phyloP scores from a whole-genome alignment of 1,140 invertebrate species.

The Euura lappo region DNA sequence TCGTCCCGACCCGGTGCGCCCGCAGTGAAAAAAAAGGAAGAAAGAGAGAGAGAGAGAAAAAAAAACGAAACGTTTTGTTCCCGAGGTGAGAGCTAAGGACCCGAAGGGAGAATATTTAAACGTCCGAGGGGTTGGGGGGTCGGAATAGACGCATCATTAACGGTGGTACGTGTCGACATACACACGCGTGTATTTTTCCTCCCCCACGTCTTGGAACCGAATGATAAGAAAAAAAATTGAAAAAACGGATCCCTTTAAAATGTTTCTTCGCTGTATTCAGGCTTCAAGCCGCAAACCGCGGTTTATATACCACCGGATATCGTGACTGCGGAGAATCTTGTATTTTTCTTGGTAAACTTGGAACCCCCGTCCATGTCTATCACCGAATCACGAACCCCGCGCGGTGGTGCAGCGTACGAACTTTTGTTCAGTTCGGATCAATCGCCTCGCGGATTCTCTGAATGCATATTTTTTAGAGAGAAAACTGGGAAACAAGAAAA shows the following conservation, averaged over 20 bases:
- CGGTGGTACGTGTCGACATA: neutral
- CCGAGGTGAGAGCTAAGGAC: constrained; percentile 41
- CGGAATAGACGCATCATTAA: neutral
- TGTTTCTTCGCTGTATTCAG: no score
- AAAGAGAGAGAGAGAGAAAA: neutral
- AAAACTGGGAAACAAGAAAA: no score
- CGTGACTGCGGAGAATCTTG: neutral
- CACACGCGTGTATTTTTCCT: neutral
- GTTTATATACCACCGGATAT: no score
- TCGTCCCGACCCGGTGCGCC: neutral
- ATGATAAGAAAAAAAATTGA: neutral
- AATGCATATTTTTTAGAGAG: no score
- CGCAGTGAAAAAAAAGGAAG: no score
- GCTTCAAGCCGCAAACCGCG: no score
- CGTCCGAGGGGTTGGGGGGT: constrained; percentile 35
- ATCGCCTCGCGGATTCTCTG: no score
- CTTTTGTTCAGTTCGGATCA: neutral
- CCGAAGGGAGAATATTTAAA: constrained; percentile 32
- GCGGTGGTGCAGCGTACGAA: neutral
- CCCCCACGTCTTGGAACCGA: neutral
- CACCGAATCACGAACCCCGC: neutral
- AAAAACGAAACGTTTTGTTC: neutral
- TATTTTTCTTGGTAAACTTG: neutral
- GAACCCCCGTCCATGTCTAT: neutral
- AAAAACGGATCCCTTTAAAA: neutral